Evolutionary conservation across 2,113 vertebrate genomes (phyloP).

Genomic region (Tetrax tetrax): DNA sequence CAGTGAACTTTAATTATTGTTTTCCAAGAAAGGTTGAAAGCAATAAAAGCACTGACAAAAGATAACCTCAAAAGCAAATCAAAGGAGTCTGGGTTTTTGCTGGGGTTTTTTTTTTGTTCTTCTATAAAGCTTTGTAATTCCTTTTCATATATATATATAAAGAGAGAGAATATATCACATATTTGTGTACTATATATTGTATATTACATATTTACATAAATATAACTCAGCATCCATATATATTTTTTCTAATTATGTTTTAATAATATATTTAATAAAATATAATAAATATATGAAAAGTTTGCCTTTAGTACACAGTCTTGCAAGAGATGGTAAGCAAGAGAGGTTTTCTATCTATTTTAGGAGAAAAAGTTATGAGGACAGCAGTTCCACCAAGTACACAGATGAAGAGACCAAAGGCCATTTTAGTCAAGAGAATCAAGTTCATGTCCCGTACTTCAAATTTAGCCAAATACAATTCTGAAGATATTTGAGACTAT

Average conservation of each 20-base stretch:
- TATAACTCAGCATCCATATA: neutral
- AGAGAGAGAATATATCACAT: no score
- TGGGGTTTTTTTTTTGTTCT: neutral
- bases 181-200: neutral
- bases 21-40: neutral
- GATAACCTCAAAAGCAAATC: neutral
- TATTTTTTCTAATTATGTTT: neutral
- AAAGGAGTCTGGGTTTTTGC: neutral
- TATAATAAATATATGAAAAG: neutral
- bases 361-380: neutral
- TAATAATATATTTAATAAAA: neutral
- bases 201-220: neutral
- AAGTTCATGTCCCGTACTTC: neutral
- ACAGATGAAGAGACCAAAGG: neutral
- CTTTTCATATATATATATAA: neutral
- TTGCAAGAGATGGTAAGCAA: neutral
- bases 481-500: neutral
- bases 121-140: neutral
- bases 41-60: neutral
- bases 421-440: neutral
- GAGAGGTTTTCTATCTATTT: neutral
- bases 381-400: neutral
- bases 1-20: neutral
- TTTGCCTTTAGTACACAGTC: neutral
- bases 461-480: neutral